Evolutionary conservation across 1,140 invertebrate genomes (phyloP).

Genomic region (Procambarus clarkii): DNA sequence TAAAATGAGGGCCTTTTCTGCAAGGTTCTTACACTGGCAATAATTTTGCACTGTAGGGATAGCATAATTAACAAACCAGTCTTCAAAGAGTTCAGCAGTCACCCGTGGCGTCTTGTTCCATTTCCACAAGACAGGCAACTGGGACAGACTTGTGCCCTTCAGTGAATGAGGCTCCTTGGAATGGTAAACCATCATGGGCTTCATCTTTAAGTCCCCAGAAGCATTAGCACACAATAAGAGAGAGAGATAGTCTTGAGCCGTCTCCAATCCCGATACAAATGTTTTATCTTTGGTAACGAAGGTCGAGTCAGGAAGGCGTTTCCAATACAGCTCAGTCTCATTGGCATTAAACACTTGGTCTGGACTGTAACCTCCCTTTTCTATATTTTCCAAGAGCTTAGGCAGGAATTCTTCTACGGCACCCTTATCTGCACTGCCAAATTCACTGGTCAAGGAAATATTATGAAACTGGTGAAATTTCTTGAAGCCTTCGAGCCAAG

Average conservation of each 20-base stretch:
- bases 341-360: slow-evolving; percentile 12
- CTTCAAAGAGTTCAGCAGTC: slow-evolving; percentile 21
- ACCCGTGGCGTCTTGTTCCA: slow-evolving; percentile 19
- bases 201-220: background rate
- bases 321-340: slow-evolving; percentile 26
- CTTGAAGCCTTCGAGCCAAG: background rate
- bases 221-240: slow-evolving; percentile 27
- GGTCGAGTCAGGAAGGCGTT: background rate
- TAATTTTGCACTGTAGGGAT: slow-evolving; percentile 14
- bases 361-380: background rate
- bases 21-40: background rate
- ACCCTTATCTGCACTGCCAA: background rate
- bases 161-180: background rate
- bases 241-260: background rate
- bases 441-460: background rate
- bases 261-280: background rate
- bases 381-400: background rate
- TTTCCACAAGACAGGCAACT: slow-evolving; percentile 14
- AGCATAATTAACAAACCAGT: slow-evolving; percentile 35
- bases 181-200: slow-evolving; percentile 17
- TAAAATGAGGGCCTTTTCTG: slow-evolving; percentile 18
- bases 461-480: background rate
- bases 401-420: background rate
- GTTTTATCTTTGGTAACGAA: slow-evolving; percentile 17
- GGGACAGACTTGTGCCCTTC: background rate